Evolutionary conservation across 2,113 vertebrate species (phyloP), one percentile per base, ranked within the genome.

Genomic region (Notothenia rossii): DNA sequence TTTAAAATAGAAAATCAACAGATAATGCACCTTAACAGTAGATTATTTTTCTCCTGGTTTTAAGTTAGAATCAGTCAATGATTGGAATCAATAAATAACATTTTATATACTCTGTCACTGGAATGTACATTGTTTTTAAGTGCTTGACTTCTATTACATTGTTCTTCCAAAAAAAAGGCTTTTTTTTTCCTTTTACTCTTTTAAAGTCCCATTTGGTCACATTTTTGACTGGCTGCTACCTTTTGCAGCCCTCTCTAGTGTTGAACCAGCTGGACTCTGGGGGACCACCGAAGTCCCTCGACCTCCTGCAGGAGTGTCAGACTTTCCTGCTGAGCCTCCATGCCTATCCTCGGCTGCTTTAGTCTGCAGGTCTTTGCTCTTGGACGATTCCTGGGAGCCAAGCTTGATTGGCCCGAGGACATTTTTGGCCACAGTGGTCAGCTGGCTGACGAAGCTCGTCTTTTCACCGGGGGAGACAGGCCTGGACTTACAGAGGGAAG

Each of bases 381-480:
- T 95, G 22, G 86, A 53, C 48, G 79, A 91, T 33, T 96, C 95
- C 87, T 89, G 92, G 82, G 90, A 90, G 62, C 82, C 91, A 0
- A 91, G 83, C 85, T 95, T 95, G 77, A 93, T 91, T 3, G 93
- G 90, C n/a, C 89, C 94, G 18, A 95, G 90, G 29, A 93, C 94
- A 2, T 86, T 94, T 85, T 94, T 95, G 81, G 93, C 93, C 87
- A 93, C 93, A 4, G 87, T 92, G 77, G 93, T 94, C 79, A 94
- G 89, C 86, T 95, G 94, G 70, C 93, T 92, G 77, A 93, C 91
- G 4, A 94, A 94, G 64, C 93, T 92, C 1, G 88, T 86, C 86
- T 93, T 96, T 43, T 95, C 95, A 4, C 89, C 89, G 2, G 96
- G 92, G 60, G 95, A 96, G 33, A 92, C 68, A 0, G 93, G 93